These are phyloP conservation scores for Dyspetes luteomarginatus DNA, from an alignment of 2,888 invertebrate genomes.

Conservation along the genomic window DNA sequence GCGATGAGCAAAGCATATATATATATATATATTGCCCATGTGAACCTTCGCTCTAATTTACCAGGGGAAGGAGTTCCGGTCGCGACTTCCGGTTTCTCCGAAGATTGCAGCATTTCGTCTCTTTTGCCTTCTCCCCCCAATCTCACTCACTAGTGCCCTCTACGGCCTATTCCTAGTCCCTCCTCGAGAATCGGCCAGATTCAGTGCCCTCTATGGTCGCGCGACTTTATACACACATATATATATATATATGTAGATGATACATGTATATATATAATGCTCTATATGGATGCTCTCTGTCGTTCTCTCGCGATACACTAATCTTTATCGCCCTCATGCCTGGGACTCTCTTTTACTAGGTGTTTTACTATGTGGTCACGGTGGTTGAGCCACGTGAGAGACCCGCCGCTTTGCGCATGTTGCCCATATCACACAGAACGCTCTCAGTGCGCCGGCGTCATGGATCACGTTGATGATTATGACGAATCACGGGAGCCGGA, in stretches of 20 bases:
- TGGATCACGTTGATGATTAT: constrained; percentile 52
- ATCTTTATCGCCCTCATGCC: constrained; percentile 70
- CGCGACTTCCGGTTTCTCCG: constrained; percentile 79
- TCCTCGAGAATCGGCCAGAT: background rate
- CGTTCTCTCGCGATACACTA: constrained; percentile 54
- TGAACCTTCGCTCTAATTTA: constrained; percentile 72
- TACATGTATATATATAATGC: background rate
- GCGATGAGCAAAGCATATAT: constrained; percentile 59
- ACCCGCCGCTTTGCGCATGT: constrained; percentile 68
- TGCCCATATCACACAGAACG: constrained; percentile 11
- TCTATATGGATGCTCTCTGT: constrained; percentile 11
- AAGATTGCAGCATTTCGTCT: constrained; percentile 67
- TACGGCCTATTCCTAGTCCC: background rate
- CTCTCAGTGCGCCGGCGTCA: constrained; percentile 21
- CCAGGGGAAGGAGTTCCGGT: constrained; percentile 78
- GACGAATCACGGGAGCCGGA: constrained; percentile 37
- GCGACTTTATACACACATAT: background rate
- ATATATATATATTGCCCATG: constrained; percentile 76
- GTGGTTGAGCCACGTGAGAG: constrained; percentile 81
- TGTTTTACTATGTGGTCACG: constrained; percentile 80
- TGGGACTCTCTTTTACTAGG: constrained; percentile 68
- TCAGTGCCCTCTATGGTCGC: constrained; percentile 1
- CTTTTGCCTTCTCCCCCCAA: constrained; percentile 52
- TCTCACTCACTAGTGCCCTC: constrained; percentile 47
- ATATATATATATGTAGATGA: too few relatives aligned